Evolutionary conservation across 2,113 vertebrate species (phyloP).

Genomic region (Baryphthengus martii): DNA sequence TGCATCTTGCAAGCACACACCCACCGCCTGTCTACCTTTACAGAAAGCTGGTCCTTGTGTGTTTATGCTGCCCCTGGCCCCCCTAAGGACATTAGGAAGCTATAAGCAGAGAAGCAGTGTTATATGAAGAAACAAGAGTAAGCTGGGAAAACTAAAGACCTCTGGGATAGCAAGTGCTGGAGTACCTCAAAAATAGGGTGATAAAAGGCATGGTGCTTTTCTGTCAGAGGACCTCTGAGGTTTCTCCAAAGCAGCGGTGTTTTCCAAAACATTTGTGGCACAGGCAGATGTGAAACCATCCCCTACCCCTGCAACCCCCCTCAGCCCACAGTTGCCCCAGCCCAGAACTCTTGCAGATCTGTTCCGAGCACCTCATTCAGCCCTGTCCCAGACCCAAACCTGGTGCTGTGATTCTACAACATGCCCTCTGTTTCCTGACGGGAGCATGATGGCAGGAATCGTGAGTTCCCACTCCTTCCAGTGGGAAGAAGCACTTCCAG

Average conservation of each 20-base stretch:
- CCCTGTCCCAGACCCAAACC: background rate
- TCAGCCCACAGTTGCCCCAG: background rate
- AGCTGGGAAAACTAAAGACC: background rate
- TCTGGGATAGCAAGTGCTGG: fast-evolving
- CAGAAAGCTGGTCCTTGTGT: background rate
- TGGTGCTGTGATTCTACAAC: fast-evolving
- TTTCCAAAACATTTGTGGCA: background rate
- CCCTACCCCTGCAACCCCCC: background rate
- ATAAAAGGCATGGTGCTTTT: background rate
- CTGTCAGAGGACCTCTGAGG: background rate
- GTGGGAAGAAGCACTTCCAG: background rate
- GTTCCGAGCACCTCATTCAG: fast-evolving
- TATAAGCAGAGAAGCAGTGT: background rate
- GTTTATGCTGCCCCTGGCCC: background rate
- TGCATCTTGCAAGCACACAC: background rate
- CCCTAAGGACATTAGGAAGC: background rate
- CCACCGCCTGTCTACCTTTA: background rate
- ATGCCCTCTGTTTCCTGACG: fast-evolving
- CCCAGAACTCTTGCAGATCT: background rate
- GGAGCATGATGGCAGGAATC: background rate
- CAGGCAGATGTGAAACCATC: background rate
- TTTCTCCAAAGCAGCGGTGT: fast-evolving
- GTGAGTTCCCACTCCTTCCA: background rate
- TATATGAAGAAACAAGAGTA: background rate
- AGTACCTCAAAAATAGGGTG: background rate